A percentile compares a stretch with the other conserved stretches of the same genome.
These are phyloP conservation scores for Geococcyx californianus DNA, from an alignment of 2,113 vertebrate species.

Conservation along the genomic window DNA sequence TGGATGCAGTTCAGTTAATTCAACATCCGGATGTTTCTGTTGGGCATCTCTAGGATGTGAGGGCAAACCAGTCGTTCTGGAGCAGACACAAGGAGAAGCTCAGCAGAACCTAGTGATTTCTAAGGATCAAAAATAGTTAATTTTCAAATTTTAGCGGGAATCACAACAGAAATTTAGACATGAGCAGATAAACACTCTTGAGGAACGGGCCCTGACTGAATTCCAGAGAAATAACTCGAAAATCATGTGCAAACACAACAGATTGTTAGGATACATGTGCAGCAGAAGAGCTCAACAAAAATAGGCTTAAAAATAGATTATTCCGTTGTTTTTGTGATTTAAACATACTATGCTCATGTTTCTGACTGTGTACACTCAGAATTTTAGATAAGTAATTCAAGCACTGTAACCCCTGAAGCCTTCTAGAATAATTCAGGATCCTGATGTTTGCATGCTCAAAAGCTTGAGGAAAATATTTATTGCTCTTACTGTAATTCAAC, in stretches of 20 bases:
- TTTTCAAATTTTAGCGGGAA: background rate
- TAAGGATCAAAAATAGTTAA: background rate
- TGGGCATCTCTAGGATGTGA: background rate
- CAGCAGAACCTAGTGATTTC: background rate
- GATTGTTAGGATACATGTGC: background rate
- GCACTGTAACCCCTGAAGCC: background rate
- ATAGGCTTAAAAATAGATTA: background rate
- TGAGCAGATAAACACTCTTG: background rate
- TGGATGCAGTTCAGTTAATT: background rate
- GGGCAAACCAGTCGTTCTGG: background rate
- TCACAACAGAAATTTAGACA: background rate
- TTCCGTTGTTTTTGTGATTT: background rate
- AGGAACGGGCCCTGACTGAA: background rate
- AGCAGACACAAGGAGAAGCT: background rate
- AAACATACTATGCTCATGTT: background rate
- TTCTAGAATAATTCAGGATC: background rate
- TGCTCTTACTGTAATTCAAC: background rate
- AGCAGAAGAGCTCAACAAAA: background rate
- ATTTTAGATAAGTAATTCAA: background rate
- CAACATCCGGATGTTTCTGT: background rate
- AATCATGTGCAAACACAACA: background rate
- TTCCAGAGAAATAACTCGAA: background rate
- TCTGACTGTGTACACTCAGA: background rate
- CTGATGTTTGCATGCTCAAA: background rate
- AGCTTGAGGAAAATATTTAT: background rate